phyloP scores from a whole-genome alignment of 2,113 vertebrate species.

The Sitta europaea region DNA sequence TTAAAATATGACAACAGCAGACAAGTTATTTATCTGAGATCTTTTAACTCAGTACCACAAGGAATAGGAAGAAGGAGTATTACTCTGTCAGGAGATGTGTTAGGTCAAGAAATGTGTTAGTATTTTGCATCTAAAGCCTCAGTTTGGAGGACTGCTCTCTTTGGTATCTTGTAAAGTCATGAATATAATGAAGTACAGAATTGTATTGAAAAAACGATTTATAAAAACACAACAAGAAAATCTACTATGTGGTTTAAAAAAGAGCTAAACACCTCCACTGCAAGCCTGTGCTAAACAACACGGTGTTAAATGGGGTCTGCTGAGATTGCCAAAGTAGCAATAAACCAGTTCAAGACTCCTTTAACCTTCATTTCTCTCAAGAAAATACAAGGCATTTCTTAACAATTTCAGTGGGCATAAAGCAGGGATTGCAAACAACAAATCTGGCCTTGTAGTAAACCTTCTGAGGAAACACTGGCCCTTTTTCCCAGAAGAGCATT shows the following conservation, averaged over 20 bases:
- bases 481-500: background rate
- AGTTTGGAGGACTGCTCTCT: background rate
- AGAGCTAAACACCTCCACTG: background rate
- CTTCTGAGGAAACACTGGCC: background rate
- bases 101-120: background rate
- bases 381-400: background rate
- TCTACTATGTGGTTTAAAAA: background rate
- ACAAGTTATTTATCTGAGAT: background rate
- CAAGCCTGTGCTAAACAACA: background rate
- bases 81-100: background rate
- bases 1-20: background rate
- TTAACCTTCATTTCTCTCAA: background rate
- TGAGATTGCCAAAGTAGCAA: background rate
- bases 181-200: background rate
- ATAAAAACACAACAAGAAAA: background rate
- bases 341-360: background rate
- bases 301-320: background rate
- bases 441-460: background rate
- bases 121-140: background rate
- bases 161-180: background rate
- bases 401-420: background rate
- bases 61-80: background rate
- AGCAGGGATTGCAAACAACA: background rate
- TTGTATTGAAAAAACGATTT: background rate
- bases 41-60: background rate